Evolutionary conservation across 1,140 invertebrate species (phyloP).

Genomic region (Macrobrachium nipponense): DNA sequence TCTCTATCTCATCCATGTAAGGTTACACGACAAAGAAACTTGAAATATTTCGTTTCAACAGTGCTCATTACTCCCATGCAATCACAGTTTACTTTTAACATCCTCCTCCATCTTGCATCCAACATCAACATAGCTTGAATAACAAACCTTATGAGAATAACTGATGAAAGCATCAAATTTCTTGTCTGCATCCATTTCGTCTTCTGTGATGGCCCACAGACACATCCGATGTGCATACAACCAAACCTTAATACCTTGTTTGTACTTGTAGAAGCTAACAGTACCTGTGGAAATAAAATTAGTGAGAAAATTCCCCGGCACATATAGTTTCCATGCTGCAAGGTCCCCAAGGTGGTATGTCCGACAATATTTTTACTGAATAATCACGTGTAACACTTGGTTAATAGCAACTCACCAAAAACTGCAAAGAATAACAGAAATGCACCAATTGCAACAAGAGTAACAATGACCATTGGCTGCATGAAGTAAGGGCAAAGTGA

Average conservation of each 20-base stretch:
- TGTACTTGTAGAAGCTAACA: constrained; percentile 61
- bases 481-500: constrained; percentile 71
- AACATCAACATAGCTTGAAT: background rate
- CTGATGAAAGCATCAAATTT: constrained; percentile 89
- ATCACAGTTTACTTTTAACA: background rate
- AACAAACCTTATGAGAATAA: constrained; percentile 77
- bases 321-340: background rate
- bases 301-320: background rate
- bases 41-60: no score
- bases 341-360: background rate
- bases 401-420: constrained; percentile 41
- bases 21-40: no score
- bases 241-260: constrained; percentile 72
- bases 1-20: no score
- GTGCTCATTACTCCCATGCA: background rate
- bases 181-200: constrained; percentile 83
- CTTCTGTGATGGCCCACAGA: constrained; percentile 77
- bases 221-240: constrained; percentile 76
- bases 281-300: constrained; percentile 62
- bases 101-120: no score
- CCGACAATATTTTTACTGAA: background rate
- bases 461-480: constrained; percentile 67
- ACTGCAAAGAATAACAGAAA: constrained; percentile 60
- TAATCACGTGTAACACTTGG: background rate
- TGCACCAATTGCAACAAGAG: constrained; percentile 71